Conservation (phyloP, 2,113 vertebrate genomes). For the Dicerorhinus sumatrensis region DNA sequence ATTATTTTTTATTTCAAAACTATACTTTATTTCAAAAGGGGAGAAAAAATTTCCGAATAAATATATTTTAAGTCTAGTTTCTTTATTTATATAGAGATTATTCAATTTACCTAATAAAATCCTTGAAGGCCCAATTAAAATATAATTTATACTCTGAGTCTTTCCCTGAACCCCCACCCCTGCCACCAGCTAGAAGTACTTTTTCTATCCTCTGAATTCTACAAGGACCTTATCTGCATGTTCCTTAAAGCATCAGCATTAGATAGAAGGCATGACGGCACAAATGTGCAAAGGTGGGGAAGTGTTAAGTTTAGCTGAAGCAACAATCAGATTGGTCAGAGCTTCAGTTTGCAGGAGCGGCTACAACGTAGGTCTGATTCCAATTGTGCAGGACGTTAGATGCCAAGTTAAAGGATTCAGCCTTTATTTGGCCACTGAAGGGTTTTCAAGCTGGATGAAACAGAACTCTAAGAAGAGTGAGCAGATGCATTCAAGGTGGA, state of each 20-base stretch:
- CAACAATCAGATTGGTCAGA: background rate
- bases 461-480: background rate
- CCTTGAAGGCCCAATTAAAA: slow-evolving; percentile 36
- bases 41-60: slow-evolving; percentile 30
- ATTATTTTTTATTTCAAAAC: slow-evolving; percentile 4
- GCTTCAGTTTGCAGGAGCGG: rapidly evolving
- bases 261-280: background rate
- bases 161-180: too few species aligned
- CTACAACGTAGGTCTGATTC: background rate
- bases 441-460: background rate
- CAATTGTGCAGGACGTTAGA: too few species aligned
- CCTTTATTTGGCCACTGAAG: background rate
- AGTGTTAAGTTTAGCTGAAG: background rate
- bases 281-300: rapidly evolving
- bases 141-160: background rate
- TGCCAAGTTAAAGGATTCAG: background rate
- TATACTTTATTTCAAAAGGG: background rate
- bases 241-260: background rate
- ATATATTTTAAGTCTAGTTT: background rate
- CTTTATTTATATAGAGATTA: slow-evolving; percentile 26
- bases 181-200: background rate
- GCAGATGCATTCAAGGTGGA: background rate
- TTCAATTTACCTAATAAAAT: background rate
- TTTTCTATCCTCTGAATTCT: background rate
- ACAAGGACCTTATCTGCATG: background rate